Conservation (phyloP, 2,797 vertebrate species). For the Myotis myotis region DNA sequence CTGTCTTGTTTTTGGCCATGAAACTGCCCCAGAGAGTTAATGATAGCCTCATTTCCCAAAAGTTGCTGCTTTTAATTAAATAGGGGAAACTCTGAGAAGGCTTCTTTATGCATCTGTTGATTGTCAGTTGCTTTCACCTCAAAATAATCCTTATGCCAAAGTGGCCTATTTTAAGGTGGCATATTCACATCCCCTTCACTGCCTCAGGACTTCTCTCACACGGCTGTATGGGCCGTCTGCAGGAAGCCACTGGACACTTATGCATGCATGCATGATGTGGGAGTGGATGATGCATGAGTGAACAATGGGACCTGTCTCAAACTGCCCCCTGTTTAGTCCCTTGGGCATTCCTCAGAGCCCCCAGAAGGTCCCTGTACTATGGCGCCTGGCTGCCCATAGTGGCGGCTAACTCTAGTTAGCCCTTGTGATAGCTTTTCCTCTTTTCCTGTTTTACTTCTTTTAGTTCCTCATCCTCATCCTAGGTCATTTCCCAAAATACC, state of each 20-base stretch:
- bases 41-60: not conserved
- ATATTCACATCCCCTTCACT: not conserved
- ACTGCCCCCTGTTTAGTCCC: not conserved
- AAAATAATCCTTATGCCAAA: not conserved
- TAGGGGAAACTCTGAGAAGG: not conserved
- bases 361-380: not conserved
- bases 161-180: not conserved
- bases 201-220: not conserved
- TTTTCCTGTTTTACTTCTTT: not conserved
- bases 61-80: not conserved
- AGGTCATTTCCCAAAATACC: not conserved
- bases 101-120: constrained; percentile 1
- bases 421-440: not conserved
- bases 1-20: not conserved
- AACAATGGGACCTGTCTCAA: not conserved
- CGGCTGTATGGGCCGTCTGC: no score
- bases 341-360: not conserved
- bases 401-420: not conserved
- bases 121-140: not conserved
- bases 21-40: not conserved
- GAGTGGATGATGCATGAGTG: no score
- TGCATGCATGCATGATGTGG: fast-evolving
- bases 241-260: not conserved
- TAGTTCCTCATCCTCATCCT: not conserved
- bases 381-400: not conserved